A percentile compares a stretch with the other conserved stretches of the same genome.
Conservation (phyloP, 1,140 invertebrate genomes). For the Mya arenaria region DNA sequence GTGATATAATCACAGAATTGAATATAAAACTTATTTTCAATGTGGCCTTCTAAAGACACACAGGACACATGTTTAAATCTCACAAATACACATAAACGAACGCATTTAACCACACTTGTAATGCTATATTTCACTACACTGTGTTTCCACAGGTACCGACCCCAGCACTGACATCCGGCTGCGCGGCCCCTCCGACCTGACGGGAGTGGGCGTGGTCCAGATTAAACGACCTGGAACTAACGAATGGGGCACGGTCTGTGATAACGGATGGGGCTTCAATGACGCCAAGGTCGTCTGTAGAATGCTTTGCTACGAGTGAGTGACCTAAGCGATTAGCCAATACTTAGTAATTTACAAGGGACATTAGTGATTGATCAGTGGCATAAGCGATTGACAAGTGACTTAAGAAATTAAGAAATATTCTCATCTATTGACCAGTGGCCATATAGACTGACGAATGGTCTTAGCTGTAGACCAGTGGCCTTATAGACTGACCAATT, state of each 20-base stretch:
- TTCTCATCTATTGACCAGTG: no score
- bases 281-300: conserved; percentile 90
- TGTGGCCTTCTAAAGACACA: background rate
- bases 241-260: conserved; percentile 90
- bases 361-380: no score
- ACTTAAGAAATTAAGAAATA: no score
- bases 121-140: background rate
- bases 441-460: no score
- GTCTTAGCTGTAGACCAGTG: no score
- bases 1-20: no score
- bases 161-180: conserved; percentile 55
- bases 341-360: background rate
- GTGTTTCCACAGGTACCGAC: conserved; percentile 6
- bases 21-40: no score
- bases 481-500: no score
- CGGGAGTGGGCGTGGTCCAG: conserved; percentile 68
- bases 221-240: conserved; percentile 71
- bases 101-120: background rate
- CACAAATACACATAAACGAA: background rate
- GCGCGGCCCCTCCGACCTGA: conserved; percentile 15
- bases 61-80: background rate
- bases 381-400: no score
- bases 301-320: conserved; percentile 85
- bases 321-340: background rate
- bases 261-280: conserved; percentile 87